phyloP scores from a whole-genome alignment of 2,113 vertebrate species.

The Synchiropus splendidus region DNA sequence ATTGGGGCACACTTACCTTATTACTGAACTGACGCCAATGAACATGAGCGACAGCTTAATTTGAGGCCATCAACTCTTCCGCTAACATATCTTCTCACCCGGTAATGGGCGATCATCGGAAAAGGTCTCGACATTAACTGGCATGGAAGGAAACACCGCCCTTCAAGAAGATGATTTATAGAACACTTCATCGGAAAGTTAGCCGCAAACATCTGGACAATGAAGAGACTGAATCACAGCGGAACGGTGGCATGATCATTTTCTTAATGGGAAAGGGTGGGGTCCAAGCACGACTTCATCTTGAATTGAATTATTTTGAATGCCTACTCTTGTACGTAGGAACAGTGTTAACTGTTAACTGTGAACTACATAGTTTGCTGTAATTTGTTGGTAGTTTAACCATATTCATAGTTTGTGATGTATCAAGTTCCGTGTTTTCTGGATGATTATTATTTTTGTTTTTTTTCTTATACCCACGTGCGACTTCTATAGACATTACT shows the following conservation, averaged over 20 bases:
- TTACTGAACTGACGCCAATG: background rate
- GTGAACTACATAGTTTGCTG: no score
- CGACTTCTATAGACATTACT: no score
- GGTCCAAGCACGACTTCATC: no score
- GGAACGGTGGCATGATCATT: slow-evolving; percentile 16
- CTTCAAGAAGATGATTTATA: slow-evolving; percentile 30
- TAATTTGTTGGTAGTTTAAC: no score
- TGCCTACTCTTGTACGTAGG: no score
- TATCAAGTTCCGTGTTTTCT: no score
- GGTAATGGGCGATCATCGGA: slow-evolving; percentile 17
- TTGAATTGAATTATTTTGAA: no score
- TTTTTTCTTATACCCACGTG: no score
- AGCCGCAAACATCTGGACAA: slow-evolving; percentile 22
- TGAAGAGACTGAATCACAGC: slow-evolving; percentile 17
- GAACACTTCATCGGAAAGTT: slow-evolving; percentile 26
- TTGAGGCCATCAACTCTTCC: slow-evolving; percentile 3
- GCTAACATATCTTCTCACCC: slow-evolving; percentile 8
- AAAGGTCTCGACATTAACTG: slow-evolving; percentile 1
- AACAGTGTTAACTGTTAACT: no score
- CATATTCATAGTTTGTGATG: no score
- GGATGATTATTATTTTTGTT: no score
- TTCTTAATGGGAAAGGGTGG: slow-evolving; percentile 9
- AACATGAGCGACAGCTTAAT: background rate
- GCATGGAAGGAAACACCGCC: slow-evolving; percentile 16
- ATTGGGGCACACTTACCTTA: background rate